A percentile compares a stretch with the other conserved stretches of the same genome.
Conservation (phyloP, 23 tunicate genomes). For the Botrylloides violaceus region DNA sequence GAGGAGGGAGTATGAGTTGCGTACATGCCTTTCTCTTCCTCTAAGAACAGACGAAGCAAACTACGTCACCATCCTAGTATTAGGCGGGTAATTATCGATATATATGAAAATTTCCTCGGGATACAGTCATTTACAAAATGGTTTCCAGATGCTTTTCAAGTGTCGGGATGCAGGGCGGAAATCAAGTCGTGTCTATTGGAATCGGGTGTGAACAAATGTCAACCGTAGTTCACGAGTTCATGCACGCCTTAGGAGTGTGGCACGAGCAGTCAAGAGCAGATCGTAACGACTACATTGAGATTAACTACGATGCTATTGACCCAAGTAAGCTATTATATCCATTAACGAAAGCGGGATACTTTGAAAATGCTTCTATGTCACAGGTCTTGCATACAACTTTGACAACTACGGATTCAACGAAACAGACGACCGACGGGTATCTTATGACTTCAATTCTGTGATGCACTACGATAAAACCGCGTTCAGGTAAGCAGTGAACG, state of each 20-base stretch:
- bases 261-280: conserved; percentile 24
- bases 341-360: background rate
- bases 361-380: background rate
- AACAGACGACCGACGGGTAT: conserved; percentile 64
- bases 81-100: conserved; percentile 46
- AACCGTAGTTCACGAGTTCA: conserved; percentile 14
- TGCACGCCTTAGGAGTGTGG: conserved; percentile 27
- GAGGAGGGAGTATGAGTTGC: conserved; percentile 73
- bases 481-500: conserved; percentile 65
- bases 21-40: conserved; percentile 71
- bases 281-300: conserved; percentile 9
- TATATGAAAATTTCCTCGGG: background rate
- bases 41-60: conserved; percentile 49
- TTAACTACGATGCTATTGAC: background rate
- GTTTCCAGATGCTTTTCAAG: conserved; percentile 17
- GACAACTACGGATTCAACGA: conserved; percentile 42
- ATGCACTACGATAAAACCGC: conserved; percentile 89
- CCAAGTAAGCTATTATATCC: conserved; percentile 17
- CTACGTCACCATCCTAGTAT: conserved; percentile 32
- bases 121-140: too few relatives aligned
- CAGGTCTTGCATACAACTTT: conserved; percentile 68
- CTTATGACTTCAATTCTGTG: conserved; percentile 83
- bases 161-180: conserved; percentile 15
- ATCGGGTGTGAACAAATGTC: conserved; percentile 16
- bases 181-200: conserved; percentile 12